A percentile compares a stretch with the other conserved stretches of the same genome.
These are phyloP conservation scores for Hoplias malabaricus DNA, from an alignment of 2,113 vertebrate species.

Conservation along the genomic window DNA sequence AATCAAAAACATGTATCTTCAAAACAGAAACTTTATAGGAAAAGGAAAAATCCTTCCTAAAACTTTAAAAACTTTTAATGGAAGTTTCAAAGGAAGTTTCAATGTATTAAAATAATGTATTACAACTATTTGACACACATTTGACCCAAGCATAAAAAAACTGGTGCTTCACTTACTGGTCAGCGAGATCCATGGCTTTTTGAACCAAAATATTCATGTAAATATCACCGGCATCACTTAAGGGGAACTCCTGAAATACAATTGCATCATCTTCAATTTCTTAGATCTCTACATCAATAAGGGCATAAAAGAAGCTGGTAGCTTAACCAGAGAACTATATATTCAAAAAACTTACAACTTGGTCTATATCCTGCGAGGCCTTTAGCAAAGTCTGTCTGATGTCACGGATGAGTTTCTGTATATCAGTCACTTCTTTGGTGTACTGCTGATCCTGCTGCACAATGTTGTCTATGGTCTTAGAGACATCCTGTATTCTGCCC, in stretches of 20 bases:
- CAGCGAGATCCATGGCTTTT: slow-evolving; percentile 76
- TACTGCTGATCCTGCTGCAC: slow-evolving; percentile 63
- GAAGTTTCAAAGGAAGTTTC: no score
- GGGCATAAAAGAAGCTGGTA: not conserved
- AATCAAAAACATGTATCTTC: no score
- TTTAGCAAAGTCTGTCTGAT: slow-evolving; percentile 71
- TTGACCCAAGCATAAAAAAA: not conserved
- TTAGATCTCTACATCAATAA: not conserved
- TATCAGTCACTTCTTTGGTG: slow-evolving; percentile 64
- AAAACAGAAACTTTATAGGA: no score
- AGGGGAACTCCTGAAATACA: slow-evolving; percentile 71
- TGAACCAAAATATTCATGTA: slow-evolving; percentile 73
- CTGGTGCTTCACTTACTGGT: slow-evolving; percentile 72
- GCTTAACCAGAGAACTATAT: rapidly evolving
- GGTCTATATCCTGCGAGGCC: slow-evolving; percentile 59
- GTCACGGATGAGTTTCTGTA: slow-evolving; percentile 65
- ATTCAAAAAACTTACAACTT: slow-evolving; percentile 61
- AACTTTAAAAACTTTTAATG: no score
- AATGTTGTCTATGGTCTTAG: slow-evolving; percentile 42
- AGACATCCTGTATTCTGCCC: slow-evolving; percentile 68
- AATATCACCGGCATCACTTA: slow-evolving; percentile 59
- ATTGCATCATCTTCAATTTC: not conserved
- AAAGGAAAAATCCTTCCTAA: no score
- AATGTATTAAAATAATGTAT: no score
- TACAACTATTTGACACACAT: no score